Base-by-base conservation (phyloP, 1,140 invertebrate species). In the Rhysida immarginata region DNA sequence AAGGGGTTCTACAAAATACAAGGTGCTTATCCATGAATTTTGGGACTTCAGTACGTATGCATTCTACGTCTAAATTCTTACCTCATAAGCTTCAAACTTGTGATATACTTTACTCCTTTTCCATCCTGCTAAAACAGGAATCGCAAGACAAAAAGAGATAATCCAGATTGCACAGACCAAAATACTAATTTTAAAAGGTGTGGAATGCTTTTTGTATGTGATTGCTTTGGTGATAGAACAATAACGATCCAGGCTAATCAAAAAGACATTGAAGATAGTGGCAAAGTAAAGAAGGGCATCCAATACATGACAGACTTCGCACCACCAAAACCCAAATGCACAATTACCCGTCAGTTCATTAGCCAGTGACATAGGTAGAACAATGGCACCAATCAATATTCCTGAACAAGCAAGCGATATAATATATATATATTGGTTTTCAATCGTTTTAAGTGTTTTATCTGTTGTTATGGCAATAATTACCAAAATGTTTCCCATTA, bases 361-460 rank as follows among this genome's bases (percentile, higher is more conserved):
- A 23, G 92, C 90, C 53, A 97, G 71, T 23, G 92, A 96, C 66
- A 97, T 96, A 5, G 94, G 94, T 91, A 98, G 96, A 61, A 97
- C 93, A 46, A 97, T 77, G 1, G 96, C 72, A 8, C 94, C 94
- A 1, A 97, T 72, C 61, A 95, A 86, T 68, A 96, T 92, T 71
- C 97, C 94, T 0, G 92, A 90, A 55, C 96, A 87, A 0, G 94
- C 93, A 60, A 98, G 68, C 13, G 92, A 96, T 0, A 90, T 92
- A 57, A n/a, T n/a, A n/a, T n/a, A n/a, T n/a, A 97, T 96, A 68
- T 97, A 96, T 89, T 92, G 96, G 68, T 98, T 96, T 67, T 96
- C 92, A 59, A 95, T 90, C 57, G 92, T 92, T 69, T 96, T 97
- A 53, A 98, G 71, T 0, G 89, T 84, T 66, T 94, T 94, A 63